phyloP scores from a whole-genome alignment of 1,140 invertebrate species.

The Zaprionus kolodkinae region DNA sequence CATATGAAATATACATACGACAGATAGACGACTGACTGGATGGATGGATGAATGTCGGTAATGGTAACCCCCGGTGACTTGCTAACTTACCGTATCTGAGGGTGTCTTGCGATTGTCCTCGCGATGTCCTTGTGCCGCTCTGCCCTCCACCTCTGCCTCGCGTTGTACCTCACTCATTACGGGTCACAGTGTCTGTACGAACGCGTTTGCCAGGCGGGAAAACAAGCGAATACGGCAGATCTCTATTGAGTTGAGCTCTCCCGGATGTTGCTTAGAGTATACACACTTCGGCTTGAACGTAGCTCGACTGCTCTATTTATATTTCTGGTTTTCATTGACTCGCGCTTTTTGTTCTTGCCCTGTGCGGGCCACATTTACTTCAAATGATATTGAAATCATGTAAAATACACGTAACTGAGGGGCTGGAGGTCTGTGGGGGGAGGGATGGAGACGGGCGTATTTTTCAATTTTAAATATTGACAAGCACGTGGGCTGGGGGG shows the following conservation, averaged over 20 bases:
- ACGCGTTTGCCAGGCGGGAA: not conserved
- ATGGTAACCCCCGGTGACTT: slow-evolving; percentile 68
- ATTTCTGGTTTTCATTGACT: slow-evolving; percentile 68
- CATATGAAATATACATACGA: slow-evolving; percentile 70
- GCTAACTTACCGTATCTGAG: slow-evolving; percentile 58
- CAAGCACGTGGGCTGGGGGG: slow-evolving; percentile 38
- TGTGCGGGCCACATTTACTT: slow-evolving; percentile 55
- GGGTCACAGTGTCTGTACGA: not conserved
- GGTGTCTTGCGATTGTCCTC: slow-evolving; percentile 78
- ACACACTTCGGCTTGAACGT: slow-evolving; percentile 1
- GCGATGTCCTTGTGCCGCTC: slow-evolving; percentile 41
- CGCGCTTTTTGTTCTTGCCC: slow-evolving; percentile 52
- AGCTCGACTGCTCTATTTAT: not conserved
- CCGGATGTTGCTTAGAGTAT: slow-evolving; percentile 4
- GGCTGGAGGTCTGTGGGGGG: not conserved
- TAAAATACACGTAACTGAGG: slow-evolving; percentile 52
- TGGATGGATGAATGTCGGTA: slow-evolving; percentile 51
- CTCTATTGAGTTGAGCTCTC: not conserved
- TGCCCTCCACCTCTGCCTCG: not conserved
- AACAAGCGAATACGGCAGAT: not conserved
- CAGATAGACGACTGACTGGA: slow-evolving; percentile 52
- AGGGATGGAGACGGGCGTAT: slow-evolving; percentile 42
- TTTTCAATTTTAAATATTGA: slow-evolving; percentile 83
- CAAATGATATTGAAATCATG: slow-evolving; percentile 80
- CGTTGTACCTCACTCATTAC: slow-evolving; percentile 4